These are phyloP conservation scores for Rhizomys pruinosus DNA, from an alignment of 2,113 vertebrate genomes.

Conservation along the genomic window DNA sequence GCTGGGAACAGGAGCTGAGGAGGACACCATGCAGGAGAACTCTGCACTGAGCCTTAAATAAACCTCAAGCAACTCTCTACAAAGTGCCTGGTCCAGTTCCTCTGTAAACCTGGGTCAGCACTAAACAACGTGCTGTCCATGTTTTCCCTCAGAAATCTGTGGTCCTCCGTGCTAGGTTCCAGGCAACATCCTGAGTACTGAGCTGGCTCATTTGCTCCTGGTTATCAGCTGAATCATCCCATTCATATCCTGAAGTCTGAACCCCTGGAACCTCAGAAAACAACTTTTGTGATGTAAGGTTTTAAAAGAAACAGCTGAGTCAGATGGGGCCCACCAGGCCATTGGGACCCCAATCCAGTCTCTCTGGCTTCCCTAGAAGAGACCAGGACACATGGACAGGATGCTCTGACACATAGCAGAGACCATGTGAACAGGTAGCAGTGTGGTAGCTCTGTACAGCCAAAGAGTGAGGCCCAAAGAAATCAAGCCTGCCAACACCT, in stretches of 20 bases:
- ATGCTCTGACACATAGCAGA: background rate
- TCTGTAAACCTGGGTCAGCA: background rate
- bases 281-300: background rate
- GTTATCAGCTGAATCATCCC: background rate
- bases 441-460: background rate
- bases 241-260: background rate
- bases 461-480: background rate
- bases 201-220: background rate
- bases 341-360: background rate
- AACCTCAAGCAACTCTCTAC: background rate
- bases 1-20: background rate
- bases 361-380: background rate
- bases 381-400: background rate
- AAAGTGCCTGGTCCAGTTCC: background rate
- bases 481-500: background rate
- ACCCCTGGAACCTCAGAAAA: background rate
- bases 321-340: background rate
- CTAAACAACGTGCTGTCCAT: background rate
- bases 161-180: accelerated
- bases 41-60: background rate
- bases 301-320: background rate
- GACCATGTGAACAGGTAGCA: accelerated
- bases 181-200: background rate
- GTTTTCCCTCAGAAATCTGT: background rate
- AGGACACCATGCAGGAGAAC: background rate